Evolutionary conservation across 2,113 vertebrate species (phyloP).

Genomic region (Copsychus sechellarum): DNA sequence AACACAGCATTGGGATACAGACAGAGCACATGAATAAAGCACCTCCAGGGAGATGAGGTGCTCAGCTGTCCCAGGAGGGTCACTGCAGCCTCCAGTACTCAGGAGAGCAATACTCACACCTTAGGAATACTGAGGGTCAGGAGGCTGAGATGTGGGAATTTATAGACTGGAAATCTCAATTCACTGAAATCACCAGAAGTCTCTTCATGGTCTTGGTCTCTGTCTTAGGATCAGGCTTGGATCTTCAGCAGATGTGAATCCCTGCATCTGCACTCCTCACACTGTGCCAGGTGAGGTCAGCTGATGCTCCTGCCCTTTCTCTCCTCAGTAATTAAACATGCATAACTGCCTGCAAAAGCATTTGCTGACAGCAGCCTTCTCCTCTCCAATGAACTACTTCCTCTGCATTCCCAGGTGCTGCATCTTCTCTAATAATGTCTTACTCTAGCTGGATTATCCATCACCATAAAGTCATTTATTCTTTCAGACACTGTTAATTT

Average conservation of each 20-base stretch:
- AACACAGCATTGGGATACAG: not conserved
- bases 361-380: not conserved
- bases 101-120: not conserved
- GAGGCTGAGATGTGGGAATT: not conserved
- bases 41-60: not conserved
- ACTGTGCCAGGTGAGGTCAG: not conserved
- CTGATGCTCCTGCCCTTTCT: not conserved
- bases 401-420: not conserved
- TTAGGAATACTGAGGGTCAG: not conserved
- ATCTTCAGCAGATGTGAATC: not conserved
- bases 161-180: not conserved
- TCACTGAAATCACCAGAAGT: not conserved
- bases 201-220: not conserved
- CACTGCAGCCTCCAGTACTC: not conserved
- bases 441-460: slow-evolving; percentile 5
- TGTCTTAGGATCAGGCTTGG: not conserved
- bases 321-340: not conserved
- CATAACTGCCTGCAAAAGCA: not conserved
- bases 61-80: not conserved
- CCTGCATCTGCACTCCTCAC: not conserved
- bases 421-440: not conserved
- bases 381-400: not conserved
- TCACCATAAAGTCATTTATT: slow-evolving; percentile 36
- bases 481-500: slow-evolving; percentile 44
- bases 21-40: not conserved